phyloP scores from a whole-genome alignment of 2,797 vertebrate species.

The Florisuga fusca region DNA sequence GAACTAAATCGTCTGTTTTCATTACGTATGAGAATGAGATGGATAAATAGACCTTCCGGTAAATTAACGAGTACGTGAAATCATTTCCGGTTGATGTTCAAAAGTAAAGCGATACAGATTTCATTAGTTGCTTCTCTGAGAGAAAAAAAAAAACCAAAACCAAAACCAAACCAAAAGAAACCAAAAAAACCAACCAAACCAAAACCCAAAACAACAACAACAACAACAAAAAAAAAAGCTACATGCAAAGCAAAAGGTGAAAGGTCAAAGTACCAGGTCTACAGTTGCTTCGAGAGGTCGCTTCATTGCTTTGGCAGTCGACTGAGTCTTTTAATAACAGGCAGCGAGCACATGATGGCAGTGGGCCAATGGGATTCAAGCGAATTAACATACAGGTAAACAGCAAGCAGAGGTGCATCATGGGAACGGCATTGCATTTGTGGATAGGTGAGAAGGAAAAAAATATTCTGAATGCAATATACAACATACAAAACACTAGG shows the following conservation, averaged over 20 bases:
- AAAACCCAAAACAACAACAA: not conserved
- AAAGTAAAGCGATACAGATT: constrained; percentile 84
- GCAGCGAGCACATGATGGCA: constrained; percentile 99
- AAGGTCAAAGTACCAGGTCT: constrained; percentile 99
- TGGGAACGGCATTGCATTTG: constrained; percentile 99
- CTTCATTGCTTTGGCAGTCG: constrained; percentile 99
- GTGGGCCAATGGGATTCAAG: constrained; percentile 99
- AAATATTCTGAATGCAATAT: constrained; percentile 99
- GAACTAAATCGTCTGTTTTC: constrained; percentile 72
- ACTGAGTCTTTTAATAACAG: constrained; percentile 99
- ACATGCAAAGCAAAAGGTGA: constrained; percentile 99
- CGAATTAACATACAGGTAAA: constrained; percentile 99
- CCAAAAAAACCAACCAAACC: not conserved
- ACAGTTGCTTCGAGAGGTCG: constrained; percentile 99
- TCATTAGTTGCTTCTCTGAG: constrained; percentile 94
- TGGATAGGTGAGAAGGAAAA: constrained; percentile 98
- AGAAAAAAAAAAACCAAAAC: not conserved
- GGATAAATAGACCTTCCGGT: constrained; percentile 77
- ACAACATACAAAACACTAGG: constrained; percentile 98
- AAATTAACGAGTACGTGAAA: constrained; percentile 81
- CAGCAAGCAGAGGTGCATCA: constrained; percentile 99
- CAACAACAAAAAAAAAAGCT: constrained; percentile 80
- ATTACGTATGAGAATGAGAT: constrained; percentile 82
- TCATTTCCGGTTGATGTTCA: constrained; percentile 78
- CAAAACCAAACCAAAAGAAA: not conserved